These are phyloP conservation scores for Dioctria linearis DNA, from an alignment of 2,888 invertebrate species.

Conservation along the genomic window DNA sequence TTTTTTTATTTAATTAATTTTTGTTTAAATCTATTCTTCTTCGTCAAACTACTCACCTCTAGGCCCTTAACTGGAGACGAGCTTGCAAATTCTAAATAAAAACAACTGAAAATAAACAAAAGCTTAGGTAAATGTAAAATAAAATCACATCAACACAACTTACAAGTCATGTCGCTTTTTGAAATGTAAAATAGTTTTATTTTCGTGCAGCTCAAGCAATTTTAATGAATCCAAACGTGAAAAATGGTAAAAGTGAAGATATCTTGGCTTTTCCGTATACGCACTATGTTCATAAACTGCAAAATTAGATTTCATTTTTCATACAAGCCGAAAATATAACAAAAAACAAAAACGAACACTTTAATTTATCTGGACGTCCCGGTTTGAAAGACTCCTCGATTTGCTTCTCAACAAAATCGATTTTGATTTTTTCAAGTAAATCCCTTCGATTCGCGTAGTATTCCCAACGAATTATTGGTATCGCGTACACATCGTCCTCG, in stretches of 20 bases:
- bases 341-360: constrained; percentile 61
- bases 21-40: too few species aligned
- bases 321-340: not conserved
- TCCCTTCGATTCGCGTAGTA: constrained; percentile 79
- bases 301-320: constrained; percentile 26
- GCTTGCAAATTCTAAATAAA: constrained; percentile 59
- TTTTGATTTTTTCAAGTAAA: constrained; percentile 73
- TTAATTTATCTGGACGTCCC: constrained; percentile 80
- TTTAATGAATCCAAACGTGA: constrained; percentile 82
- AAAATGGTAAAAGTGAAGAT: constrained; percentile 66
- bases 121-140: constrained; percentile 50
- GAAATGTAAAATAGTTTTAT: constrained; percentile 75
- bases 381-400: constrained; percentile 76
- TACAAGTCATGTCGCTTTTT: constrained; percentile 73
- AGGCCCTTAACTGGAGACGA: not conserved
- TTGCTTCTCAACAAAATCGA: constrained; percentile 73
- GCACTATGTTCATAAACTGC: constrained; percentile 64
- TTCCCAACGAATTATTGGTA: constrained; percentile 73
- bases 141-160: constrained; percentile 49
- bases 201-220: constrained; percentile 73
- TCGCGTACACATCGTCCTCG: constrained; percentile 64
- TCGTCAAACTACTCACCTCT: not conserved
- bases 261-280: constrained; percentile 63
- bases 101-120: constrained; percentile 57
- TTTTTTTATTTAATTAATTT: too few species aligned